Base-by-base conservation (phyloP, 1,140 invertebrate species). In the Scaptomyza montana region DNA sequence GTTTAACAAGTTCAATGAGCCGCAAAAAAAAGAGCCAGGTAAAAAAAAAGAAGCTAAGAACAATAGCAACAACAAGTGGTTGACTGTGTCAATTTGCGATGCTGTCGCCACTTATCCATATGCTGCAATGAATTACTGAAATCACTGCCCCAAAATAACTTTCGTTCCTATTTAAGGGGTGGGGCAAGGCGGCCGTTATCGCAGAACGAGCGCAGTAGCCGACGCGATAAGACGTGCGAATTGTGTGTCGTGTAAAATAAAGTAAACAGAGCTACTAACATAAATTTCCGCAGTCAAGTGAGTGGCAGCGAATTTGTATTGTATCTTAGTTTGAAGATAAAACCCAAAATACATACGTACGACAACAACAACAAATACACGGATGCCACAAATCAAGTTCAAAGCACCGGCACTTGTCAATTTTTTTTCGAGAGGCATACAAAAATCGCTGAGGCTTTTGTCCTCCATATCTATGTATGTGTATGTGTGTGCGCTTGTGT, bases 221-320 rank as follows among this genome's bases (percentile, higher is more conserved):
- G 84, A 54, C 68, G 68, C 55, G 82, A 89, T 82, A 89, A 78
- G 64, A 72, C 78, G 46, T n/a, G 13, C 49, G 56, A 33, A 25
- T 25, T 4, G 21, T 25, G 30, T 30, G 51, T 21, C 43, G 39
- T 73, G 5, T 5, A 13, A 57, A 45, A 57, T 45, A 46, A 57
- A 13, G 12, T 13, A 46, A 30, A 28, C 16, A 2, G 2, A 60
- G 68, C 64, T 78, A 39, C 36, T 33, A 84, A 60, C 80, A 85
- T 80, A 84, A 82, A 82, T 86, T 82, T 89, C 75, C 72, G 78
- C 72, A 89, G 67, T 72, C 80, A 82, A 84, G 80, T 72, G 69
- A 53, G 63, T 74, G 65, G 51, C 47, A 56, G 57, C 30, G 30
- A 51, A 41, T 7, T 59, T 65, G 62, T 57, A 66, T 65, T 71